Evolutionary conservation across 2,888 invertebrate species (phyloP).

Genomic region (Sarcophaga subvicina): DNA sequence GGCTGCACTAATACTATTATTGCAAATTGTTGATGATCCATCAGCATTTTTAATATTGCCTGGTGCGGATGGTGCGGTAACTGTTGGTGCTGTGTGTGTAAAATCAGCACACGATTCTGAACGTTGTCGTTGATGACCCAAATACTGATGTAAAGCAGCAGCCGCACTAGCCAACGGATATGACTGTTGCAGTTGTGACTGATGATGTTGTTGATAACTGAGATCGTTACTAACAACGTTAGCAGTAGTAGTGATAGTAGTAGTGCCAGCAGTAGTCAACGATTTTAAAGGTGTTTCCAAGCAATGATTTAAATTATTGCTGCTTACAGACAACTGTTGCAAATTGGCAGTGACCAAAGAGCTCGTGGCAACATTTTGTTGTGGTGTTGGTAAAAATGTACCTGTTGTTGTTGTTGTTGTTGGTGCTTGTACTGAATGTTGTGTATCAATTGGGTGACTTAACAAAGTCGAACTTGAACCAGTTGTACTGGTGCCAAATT

Average conservation of each 20-base stretch:
- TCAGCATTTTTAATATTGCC: conserved; percentile 48
- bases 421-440: conserved; percentile 64
- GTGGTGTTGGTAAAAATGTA: conserved; percentile 48
- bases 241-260: conserved; percentile 5
- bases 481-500: conserved; percentile 75
- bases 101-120: conserved; percentile 76
- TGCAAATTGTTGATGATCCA: conserved; percentile 6
- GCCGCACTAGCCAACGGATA: conserved; percentile 72
- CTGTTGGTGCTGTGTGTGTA: conserved; percentile 45
- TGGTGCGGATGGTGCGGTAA: conserved; percentile 39
- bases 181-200: conserved; percentile 71
- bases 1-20: not conserved
- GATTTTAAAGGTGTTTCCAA: conserved; percentile 73
- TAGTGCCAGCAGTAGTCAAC: conserved; percentile 19
- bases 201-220: conserved; percentile 53
- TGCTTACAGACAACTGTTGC: conserved; percentile 81
- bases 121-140: conserved; percentile 78
- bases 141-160: conserved; percentile 75
- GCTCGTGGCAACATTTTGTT: conserved; percentile 75
- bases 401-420: conserved; percentile 45
- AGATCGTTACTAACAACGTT: conserved; percentile 27
- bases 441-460: conserved; percentile 52
- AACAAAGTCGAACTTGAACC: conserved; percentile 68
- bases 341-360: conserved; percentile 80
- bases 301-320: conserved; percentile 72